Evolutionary conservation across 2,113 vertebrate genomes (phyloP).

Genomic region (Poeciliopsis retropinna): DNA sequence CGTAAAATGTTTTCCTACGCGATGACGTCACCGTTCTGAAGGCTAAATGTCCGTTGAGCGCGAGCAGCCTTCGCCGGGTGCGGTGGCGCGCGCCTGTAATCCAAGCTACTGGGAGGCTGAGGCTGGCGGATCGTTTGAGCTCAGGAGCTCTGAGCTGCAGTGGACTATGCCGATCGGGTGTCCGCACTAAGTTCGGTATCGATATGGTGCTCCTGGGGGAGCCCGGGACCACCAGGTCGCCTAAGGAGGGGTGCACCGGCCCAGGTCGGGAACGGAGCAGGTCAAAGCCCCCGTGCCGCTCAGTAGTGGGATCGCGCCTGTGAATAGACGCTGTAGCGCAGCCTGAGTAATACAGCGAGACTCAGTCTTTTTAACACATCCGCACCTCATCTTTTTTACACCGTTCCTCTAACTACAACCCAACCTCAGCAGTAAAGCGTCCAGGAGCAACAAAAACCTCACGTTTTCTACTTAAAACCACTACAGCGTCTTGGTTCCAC

Average conservation of each 20-base stretch:
- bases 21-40: neutral
- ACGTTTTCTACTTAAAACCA: neutral
- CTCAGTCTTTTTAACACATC: constrained; percentile 31
- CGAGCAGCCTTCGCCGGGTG: accelerated
- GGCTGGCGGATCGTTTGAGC: constrained; percentile 60
- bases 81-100: constrained; percentile 65
- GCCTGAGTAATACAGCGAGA: constrained; percentile 54
- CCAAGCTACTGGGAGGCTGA: constrained; percentile 58
- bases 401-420: neutral
- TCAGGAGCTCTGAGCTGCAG: constrained; percentile 62
- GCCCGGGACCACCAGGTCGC: constrained; percentile 56
- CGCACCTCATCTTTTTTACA: neutral
- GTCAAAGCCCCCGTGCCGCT: constrained; percentile 67
- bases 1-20: no score
- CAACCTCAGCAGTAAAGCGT: no score
- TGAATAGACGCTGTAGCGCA: constrained; percentile 61
- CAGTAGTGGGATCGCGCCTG: constrained; percentile 66
- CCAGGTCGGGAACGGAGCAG: constrained; percentile 69
- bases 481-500: neutral
- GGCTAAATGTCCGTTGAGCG: neutral
- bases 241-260: constrained; percentile 63
- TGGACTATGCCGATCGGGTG: constrained; percentile 59
- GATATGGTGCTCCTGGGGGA: constrained; percentile 60
- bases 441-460: neutral
- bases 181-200: constrained; percentile 60